A percentile compares a stretch with the other conserved stretches of the same genome.
These are phyloP conservation scores for Mylabris phalerata DNA, from an alignment of 1,140 invertebrate genomes.

Conservation along the genomic window DNA sequence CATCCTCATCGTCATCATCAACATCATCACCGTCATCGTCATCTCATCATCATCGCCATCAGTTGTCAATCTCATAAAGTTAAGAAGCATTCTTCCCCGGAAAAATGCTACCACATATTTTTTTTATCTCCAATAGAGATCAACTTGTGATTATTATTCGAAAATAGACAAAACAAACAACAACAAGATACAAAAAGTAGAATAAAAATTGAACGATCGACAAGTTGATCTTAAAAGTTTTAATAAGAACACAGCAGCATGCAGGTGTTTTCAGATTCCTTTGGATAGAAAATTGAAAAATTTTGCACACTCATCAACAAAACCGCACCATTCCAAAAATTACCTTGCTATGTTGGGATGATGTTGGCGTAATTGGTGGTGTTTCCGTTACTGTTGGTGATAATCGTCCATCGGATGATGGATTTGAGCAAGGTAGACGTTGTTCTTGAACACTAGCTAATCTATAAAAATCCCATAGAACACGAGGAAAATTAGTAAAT, in stretches of 20 bases:
- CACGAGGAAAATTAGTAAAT: not conserved
- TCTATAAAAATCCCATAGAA: slow-evolving; percentile 46
- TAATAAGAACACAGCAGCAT: slow-evolving; percentile 19
- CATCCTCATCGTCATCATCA: too few species aligned
- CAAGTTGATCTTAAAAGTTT: too few species aligned
- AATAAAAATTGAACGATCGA: too few species aligned
- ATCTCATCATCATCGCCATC: too few species aligned
- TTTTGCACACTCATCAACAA: not conserved
- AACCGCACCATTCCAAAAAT: not conserved
- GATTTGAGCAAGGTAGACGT: slow-evolving; percentile 61
- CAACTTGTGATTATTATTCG: slow-evolving; percentile 22
- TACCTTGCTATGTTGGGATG: slow-evolving; percentile 62
- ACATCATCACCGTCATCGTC: too few species aligned
- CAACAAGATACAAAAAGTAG: slow-evolving; percentile 10
- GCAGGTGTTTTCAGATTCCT: slow-evolving; percentile 19
- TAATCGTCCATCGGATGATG: slow-evolving; percentile 56
- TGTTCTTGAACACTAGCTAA: slow-evolving; percentile 93
- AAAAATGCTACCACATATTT: slow-evolving; percentile 19
- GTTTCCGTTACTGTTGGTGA: slow-evolving; percentile 56
- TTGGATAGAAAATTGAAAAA: slow-evolving; percentile 8
- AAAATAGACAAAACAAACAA: too few species aligned
- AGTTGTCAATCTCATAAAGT: slow-evolving; percentile 22
- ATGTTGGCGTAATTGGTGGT: slow-evolving; percentile 56
- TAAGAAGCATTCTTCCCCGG: slow-evolving; percentile 16
- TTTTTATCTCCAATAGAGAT: slow-evolving; percentile 22